Evolutionary conservation across 2,797 vertebrate species (phyloP), one percentile per base, ranked within the genome.

Genomic region (Emydoidea blandingii): DNA sequence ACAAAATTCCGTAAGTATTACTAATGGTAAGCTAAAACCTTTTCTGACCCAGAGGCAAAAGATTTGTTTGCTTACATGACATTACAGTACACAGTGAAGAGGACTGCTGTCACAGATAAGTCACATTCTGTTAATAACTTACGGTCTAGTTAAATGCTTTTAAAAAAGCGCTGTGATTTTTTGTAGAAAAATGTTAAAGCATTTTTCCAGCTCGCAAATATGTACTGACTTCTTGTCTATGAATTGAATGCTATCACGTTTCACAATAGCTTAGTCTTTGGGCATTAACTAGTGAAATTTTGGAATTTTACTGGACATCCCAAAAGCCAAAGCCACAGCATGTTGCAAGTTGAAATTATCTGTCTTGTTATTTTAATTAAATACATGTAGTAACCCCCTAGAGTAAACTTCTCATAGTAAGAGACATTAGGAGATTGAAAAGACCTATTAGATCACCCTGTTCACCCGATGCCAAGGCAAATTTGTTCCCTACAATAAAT

Each of bases 1-100:
- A 97, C 97, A 97, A 83, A 96, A 97, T 97, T 97, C 97, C 97
- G 83, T 44, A 4, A 16, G 92, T 79, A 82, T 98, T 98, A 96
- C 65, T 94, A 96, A 96, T 1, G 86, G 96, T 97, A 98, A 98
- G 96, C 85, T 79, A 89, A 98, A 94, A 79, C 92, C 85, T 83
- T 96, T 93, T 53, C 84, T 93, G 96, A 93, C 90, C 65, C 83
- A 94, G 59, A 97, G 95, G 92, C 81, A 94, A 92, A 80, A 94
- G 92, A 91, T 81, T 80, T 97, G 96, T 97, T 97, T 97, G 94
- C 79, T 96, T 96, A 95, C 89, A 93, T 96, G 93, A 94, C 86
- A 87, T 95, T 96, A 86, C 54, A 92, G 85, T 88, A 91, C 47
- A 91, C 90, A 92, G 86, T 86, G 94, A 96, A 74, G 41, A 57